These are phyloP conservation scores for Formica exsecta DNA, from an alignment of 1,140 invertebrate genomes.

Conservation along the genomic window DNA sequence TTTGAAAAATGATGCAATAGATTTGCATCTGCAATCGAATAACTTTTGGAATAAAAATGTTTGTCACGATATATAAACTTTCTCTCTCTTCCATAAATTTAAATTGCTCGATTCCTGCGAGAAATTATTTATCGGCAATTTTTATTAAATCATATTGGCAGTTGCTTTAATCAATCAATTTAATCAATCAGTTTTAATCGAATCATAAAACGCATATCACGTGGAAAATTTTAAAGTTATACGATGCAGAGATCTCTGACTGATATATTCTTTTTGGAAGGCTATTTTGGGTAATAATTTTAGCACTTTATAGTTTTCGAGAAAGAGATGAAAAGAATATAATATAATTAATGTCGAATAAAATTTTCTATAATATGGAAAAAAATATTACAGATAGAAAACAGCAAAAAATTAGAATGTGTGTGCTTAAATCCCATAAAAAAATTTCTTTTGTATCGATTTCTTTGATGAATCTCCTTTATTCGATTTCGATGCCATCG, in stretches of 20 bases:
- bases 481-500: neutral
- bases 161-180: neutral
- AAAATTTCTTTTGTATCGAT: neutral
- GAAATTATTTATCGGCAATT: constrained; percentile 4
- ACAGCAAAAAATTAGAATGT: neutral
- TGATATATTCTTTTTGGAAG: too few species aligned
- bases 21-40: neutral
- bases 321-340: too few species aligned
- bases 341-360: too few species aligned
- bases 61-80: neutral
- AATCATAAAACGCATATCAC: neutral
- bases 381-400: neutral
- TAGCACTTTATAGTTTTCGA: too few species aligned
- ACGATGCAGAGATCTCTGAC: neutral
- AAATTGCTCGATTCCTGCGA: neutral
- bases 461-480: neutral
- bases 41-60: neutral
- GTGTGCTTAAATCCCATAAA: neutral
- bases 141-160: neutral
- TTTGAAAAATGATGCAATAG: neutral
- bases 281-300: too few species aligned
- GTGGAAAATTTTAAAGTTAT: neutral
- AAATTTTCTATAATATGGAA: too few species aligned
- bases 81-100: neutral
- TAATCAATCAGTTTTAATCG: neutral